Conservation (phyloP, 1,140 invertebrate genomes). For the Diorhabda sublineata region DNA sequence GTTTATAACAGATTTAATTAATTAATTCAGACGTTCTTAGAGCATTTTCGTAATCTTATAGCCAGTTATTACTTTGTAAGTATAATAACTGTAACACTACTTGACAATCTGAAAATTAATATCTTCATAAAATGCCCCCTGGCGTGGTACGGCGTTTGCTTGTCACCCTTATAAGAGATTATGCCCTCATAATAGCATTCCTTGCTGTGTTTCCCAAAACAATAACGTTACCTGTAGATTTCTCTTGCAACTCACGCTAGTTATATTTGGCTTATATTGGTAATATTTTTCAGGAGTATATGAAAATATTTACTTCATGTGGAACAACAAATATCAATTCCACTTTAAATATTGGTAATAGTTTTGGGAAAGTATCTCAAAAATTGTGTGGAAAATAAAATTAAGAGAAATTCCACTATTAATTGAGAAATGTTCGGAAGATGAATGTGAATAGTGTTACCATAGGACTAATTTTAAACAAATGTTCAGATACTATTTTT, state of each 20-base stretch:
- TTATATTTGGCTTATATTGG: not conserved
- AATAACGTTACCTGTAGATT: constrained; percentile 33
- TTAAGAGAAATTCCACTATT: no score
- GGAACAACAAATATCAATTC: no score
- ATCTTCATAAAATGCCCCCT: constrained; percentile 45
- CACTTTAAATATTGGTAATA: no score
- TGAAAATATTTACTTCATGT: no score
- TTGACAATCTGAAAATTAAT: constrained; percentile 47
- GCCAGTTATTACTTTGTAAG: constrained; percentile 45
- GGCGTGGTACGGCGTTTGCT: constrained; percentile 31
- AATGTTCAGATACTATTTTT: no score
- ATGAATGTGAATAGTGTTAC: no score
- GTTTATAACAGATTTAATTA: constrained; percentile 48
- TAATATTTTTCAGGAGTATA: no score
- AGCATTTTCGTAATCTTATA: constrained; percentile 44
- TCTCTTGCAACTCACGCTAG: not conserved
- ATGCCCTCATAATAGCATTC: constrained; percentile 31
- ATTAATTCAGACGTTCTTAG: constrained; percentile 44
- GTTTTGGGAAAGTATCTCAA: no score
- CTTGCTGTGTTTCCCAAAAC: constrained; percentile 16
- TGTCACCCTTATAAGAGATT: constrained; percentile 39
- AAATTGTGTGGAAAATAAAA: no score
- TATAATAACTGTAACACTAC: constrained; percentile 45
- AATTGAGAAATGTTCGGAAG: no score
- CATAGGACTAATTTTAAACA: no score